Evolutionary conservation across 2,113 vertebrate species (phyloP).

Genomic region (Crotalus horridus): DNA sequence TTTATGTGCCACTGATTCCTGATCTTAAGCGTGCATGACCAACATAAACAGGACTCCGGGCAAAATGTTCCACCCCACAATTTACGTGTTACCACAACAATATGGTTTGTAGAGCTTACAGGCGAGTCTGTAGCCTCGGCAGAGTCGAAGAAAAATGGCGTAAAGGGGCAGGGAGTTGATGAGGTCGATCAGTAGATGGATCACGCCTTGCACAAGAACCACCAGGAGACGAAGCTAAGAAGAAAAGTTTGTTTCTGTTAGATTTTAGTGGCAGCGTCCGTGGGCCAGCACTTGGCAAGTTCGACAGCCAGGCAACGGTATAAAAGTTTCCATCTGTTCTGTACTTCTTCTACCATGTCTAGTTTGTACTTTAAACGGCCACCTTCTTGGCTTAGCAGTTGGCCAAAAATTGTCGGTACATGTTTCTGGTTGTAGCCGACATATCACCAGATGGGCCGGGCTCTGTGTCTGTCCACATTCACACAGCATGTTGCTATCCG

Average conservation of each 20-base stretch:
- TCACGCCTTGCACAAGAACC: constrained; percentile 86
- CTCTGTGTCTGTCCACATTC: neutral
- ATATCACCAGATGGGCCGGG: neutral
- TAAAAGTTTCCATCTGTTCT: neutral
- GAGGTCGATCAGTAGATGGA: constrained; percentile 85
- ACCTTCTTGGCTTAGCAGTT: too few relatives aligned
- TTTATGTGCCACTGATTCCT: neutral
- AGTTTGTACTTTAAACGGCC: too few relatives aligned
- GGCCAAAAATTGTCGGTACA: too few relatives aligned
- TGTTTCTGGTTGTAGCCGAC: too few relatives aligned
- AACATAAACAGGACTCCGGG: neutral
- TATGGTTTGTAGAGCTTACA: constrained; percentile 67
- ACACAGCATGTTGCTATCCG: neutral
- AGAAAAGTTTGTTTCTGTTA: neutral
- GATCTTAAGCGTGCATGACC: neutral
- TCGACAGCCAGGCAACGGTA: neutral
- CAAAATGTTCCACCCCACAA: neutral
- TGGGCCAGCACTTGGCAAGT: neutral
- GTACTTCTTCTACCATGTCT: neutral
- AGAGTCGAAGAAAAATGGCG: constrained; percentile 82
- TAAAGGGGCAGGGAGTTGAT: constrained; percentile 92
- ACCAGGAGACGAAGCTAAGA: constrained; percentile 87
- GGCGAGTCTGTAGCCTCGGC: constrained; percentile 84
- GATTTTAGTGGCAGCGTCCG: neutral
- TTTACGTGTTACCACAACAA: neutral